Percentiles rank a stretch among this genome's conserved stretches.
Conservation (phyloP, 2,797 vertebrate species). For the Ptychobarbus kaznakovi region DNA sequence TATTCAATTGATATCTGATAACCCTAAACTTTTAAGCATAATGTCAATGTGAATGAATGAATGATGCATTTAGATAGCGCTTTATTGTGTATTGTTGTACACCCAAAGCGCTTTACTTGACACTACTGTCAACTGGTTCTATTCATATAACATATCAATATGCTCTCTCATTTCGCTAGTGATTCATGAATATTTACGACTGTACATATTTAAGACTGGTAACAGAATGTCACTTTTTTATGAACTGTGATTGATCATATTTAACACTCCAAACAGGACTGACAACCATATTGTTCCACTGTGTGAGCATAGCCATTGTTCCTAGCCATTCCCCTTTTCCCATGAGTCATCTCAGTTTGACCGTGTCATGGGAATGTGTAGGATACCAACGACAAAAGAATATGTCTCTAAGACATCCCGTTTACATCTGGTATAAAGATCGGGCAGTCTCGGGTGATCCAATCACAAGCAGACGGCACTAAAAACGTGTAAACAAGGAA, state of each 20-base stretch:
- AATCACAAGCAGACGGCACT: background rate
- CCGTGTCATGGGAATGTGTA: background rate
- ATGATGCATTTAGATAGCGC: too few species aligned
- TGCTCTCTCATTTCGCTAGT: background rate
- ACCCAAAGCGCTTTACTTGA: background rate
- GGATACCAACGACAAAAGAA: background rate
- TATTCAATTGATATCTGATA: background rate
- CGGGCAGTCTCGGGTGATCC: background rate
- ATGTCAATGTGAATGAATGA: background rate
- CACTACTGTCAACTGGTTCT: background rate
- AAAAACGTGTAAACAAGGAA: background rate
- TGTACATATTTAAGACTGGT: background rate
- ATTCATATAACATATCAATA: background rate
- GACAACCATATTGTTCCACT: background rate
- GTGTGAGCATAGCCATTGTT: conserved; percentile 9
- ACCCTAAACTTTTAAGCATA: background rate
- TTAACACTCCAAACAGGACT: background rate
- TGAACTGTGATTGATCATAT: background rate
- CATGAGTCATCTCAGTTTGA: conserved; percentile 18
- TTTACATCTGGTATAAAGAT: conserved; percentile 22
- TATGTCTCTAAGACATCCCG: background rate
- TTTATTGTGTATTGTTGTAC: too few species aligned
- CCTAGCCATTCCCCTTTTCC: background rate
- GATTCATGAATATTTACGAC: background rate
- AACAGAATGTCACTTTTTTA: background rate